phyloP scores from a whole-genome alignment of 2,888 invertebrate genomes.

The Harpagoxenus sublaevis region DNA sequence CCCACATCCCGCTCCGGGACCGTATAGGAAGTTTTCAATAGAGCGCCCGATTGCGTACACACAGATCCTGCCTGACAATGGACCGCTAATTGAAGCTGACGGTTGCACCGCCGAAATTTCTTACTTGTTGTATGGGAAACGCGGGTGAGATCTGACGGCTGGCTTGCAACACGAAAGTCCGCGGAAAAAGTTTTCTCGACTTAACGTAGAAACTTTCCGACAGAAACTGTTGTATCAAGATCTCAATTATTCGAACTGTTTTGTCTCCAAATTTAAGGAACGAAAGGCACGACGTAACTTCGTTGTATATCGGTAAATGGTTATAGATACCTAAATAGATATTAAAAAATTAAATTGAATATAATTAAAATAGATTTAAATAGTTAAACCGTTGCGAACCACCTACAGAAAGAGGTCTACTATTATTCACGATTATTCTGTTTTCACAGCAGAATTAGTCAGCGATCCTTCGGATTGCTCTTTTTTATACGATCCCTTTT shows the following conservation, averaged over 20 bases:
- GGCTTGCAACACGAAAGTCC: background rate
- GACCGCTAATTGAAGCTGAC: slow-evolving; percentile 39
- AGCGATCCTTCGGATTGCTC: background rate
- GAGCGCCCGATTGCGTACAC: slow-evolving; percentile 32
- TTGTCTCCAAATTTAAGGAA: background rate
- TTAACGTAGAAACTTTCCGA: slow-evolving; percentile 64
- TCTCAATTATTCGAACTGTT: background rate
- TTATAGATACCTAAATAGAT: background rate
- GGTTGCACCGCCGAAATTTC: slow-evolving; percentile 47
- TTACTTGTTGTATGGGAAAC: slow-evolving; percentile 33
- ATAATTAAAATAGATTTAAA: background rate
- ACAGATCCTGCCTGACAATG: slow-evolving; percentile 36
- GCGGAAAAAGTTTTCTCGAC: slow-evolving; percentile 46
- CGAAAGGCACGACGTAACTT: background rate
- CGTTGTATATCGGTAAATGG: background rate
- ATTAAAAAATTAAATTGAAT: background rate
- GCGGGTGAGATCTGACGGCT: background rate
- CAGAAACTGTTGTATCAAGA: background rate
- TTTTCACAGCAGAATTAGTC: background rate
- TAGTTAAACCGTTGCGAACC: background rate
- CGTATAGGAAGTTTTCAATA: slow-evolving; percentile 39
- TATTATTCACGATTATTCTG: background rate
- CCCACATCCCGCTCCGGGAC: background rate
- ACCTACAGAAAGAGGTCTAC: background rate
- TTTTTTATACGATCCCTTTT: background rate